Percentiles rank a stretch among this genome's conserved stretches.
These are phyloP conservation scores for Andrena fulva DNA, from an alignment of 2,888 invertebrate species.

Conservation along the genomic window DNA sequence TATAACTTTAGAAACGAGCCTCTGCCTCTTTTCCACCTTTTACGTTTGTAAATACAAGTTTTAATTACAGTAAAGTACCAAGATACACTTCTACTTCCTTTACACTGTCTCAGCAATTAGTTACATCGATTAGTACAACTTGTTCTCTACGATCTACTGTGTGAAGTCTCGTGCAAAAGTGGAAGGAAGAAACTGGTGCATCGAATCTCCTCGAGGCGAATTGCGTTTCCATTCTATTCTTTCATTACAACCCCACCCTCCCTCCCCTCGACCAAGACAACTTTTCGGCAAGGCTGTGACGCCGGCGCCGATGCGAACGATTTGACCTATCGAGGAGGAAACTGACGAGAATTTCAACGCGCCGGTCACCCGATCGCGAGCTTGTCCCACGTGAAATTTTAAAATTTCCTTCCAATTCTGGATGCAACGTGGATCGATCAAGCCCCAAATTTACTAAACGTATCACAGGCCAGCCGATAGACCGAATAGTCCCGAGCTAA, in stretches of 20 bases:
- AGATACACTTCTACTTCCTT: conserved; percentile 72
- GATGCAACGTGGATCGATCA: too few species aligned
- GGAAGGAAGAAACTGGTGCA: conserved; percentile 75
- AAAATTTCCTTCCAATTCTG: too few species aligned
- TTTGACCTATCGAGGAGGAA: conserved; percentile 68
- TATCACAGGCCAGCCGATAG: too few species aligned
- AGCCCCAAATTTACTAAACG: too few species aligned
- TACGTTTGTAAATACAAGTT: conserved; percentile 63
- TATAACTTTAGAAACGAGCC: conserved; percentile 59
- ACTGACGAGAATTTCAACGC: conserved; percentile 49
- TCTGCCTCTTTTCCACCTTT: conserved; percentile 69
- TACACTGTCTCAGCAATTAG: conserved; percentile 72
- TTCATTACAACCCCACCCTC: not conserved
- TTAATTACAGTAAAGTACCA: conserved; percentile 69
- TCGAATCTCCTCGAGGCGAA: conserved; percentile 74
- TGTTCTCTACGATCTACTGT: conserved; percentile 72
- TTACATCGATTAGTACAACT: conserved; percentile 75
- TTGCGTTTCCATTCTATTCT: conserved; percentile 33
- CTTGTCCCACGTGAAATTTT: not conserved
- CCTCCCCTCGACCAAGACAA: conserved; percentile 17
- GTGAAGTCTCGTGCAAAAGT: conserved; percentile 75
- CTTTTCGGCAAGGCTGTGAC: conserved; percentile 22
- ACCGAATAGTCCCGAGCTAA: not conserved
- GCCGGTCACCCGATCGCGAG: conserved; percentile 20
- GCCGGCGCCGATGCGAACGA: conserved; percentile 51